Evolutionary conservation across 2,888 invertebrate genomes (phyloP), one percentile per base, ranked within the genome.

Genomic region (Autographa pulchrina): DNA sequence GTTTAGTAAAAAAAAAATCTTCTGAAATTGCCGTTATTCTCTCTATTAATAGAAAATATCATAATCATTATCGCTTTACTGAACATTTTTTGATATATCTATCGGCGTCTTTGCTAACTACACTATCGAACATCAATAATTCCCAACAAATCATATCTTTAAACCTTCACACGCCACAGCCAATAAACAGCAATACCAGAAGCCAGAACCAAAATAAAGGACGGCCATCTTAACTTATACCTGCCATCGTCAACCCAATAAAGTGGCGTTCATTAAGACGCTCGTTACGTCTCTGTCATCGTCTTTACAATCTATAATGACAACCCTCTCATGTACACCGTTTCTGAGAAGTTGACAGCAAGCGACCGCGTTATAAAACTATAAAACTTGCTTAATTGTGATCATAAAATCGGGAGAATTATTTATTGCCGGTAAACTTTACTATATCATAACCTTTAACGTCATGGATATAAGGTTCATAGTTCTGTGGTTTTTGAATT

Each of bases 281-380:
- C 93, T 94, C 88, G 93, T 94, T 94, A 93, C 90, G 87, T 89
- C 90, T 90, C 93, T 94, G 94, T 92, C 94, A 89, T 92, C 92
- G 84, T 75, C 73, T 94, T 95, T 95, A 95, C 92, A 90, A 88
- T 89, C 93, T 84, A 86, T 95, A 95, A 95, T 95, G 93, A 94
- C 93, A 93, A 87, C 87, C 77, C 77, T 79, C 62, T 82, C 78
- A 73, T 66, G 74, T 72, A 80, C 80, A 83, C 75, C 86, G 83
- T 86, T 85, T 95, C 94, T 90, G 89, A 92, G 95, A 95, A 95
- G 94, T 93, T 93, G 94, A 94, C 94, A 94, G 90, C 86, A 83
- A 84, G 86, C 87, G 84, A 85, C 87, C 84, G 78, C 72, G 79
- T 80, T 88, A 94, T 94, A 94, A 94, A 94, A 90, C 88, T 87